Evolutionary conservation across 2,113 vertebrate genomes (phyloP).

Genomic region (Oreochromis aureus): DNA sequence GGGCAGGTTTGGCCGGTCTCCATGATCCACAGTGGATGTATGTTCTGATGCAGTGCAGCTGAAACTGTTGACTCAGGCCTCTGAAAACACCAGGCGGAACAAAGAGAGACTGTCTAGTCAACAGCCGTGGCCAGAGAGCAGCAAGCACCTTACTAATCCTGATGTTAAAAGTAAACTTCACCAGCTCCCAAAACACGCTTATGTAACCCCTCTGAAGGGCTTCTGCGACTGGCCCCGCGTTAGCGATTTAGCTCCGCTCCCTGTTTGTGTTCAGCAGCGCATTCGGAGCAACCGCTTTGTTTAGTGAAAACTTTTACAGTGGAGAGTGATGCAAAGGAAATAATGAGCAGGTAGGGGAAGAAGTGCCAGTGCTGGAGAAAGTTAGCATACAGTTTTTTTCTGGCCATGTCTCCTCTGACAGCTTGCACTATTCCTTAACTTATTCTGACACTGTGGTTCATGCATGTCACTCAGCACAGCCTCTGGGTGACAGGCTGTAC

Average conservation of each 20-base stretch:
- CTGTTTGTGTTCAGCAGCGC: not conserved
- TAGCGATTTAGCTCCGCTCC: not conserved
- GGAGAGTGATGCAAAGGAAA: not conserved
- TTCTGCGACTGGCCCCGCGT: not conserved
- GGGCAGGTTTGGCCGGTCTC: conserved; percentile 32
- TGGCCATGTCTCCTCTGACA: conserved; percentile 5
- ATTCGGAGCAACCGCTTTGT: not conserved
- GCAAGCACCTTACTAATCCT: conserved; percentile 48
- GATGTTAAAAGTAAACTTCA: conserved; percentile 43
- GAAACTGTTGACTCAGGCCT: conserved; percentile 63
- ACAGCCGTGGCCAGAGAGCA: conserved; percentile 31
- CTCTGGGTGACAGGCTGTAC: conserved; percentile 30
- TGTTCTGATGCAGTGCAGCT: conserved; percentile 51
- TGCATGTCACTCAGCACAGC: conserved; percentile 40
- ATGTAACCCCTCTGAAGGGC: conserved; percentile 12
- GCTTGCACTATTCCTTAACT: conserved; percentile 36
- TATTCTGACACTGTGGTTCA: conserved; percentile 31
- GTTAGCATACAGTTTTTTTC: not conserved
- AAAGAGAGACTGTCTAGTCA: conserved; percentile 61
- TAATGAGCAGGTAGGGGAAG: conserved; percentile 18
- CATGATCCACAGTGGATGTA: conserved; percentile 47
- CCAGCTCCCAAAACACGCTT: conserved; percentile 38
- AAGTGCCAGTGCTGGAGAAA: not conserved
- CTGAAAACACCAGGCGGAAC: conserved; percentile 57
- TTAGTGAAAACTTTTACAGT: not conserved